phyloP scores from a whole-genome alignment of 2,113 vertebrate genomes.

The Eurypyga helias region DNA sequence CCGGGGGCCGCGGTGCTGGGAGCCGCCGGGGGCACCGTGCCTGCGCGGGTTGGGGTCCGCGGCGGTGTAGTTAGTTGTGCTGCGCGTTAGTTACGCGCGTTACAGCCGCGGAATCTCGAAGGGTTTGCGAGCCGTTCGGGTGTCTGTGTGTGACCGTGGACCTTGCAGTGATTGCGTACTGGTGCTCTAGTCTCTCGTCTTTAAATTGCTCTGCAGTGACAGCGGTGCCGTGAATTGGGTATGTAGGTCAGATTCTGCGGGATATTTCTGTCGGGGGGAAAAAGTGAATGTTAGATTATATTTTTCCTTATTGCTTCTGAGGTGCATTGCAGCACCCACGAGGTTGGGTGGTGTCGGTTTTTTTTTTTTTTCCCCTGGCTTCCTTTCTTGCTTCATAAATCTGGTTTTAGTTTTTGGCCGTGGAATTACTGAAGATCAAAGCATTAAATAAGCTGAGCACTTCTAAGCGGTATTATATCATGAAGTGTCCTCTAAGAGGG shows the following conservation, averaged over 20 bases:
- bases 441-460: neutral
- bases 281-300: neutral
- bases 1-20: no score
- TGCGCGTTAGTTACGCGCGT: rapidly evolving
- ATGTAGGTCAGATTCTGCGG: slow-evolving; percentile 11
- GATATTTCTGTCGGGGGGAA: neutral
- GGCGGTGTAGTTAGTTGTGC: rapidly evolving
- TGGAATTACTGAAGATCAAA: slow-evolving; percentile 14
- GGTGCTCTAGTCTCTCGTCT: neutral
- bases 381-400: neutral
- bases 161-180: neutral
- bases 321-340: neutral
- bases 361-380: neutral
- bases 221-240: neutral
- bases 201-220: neutral
- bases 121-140: neutral
- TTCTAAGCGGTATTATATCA: neutral
- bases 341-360: neutral
- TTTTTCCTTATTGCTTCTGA: neutral
- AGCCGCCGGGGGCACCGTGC: neutral
- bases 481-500: neutral
- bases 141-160: neutral
- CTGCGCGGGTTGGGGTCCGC: neutral
- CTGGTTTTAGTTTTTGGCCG: neutral
- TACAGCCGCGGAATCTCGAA: neutral